Percentiles rank a stretch among this genome's conserved stretches.
phyloP scores from a whole-genome alignment of 2,113 vertebrate genomes.

The Naja naja region DNA sequence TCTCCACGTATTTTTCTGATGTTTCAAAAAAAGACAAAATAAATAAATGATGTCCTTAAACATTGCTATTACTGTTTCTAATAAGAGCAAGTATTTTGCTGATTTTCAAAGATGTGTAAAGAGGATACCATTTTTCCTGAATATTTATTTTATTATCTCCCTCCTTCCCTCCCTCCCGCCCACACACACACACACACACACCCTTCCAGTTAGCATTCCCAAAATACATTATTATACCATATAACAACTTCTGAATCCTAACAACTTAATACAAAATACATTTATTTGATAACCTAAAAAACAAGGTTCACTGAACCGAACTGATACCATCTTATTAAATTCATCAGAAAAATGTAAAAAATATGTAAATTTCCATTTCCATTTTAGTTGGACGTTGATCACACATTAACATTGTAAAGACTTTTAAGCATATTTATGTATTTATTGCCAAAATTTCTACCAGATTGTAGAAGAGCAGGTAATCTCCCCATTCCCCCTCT shows the following conservation, averaged over 20 bases:
- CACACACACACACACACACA: not conserved
- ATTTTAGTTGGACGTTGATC: not conserved
- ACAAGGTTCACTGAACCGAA: conserved; percentile 48
- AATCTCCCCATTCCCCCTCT: not conserved
- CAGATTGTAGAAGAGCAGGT: not conserved
- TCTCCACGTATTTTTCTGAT: conserved; percentile 41
- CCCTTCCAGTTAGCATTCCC: conserved; percentile 22
- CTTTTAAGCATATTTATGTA: not conserved
- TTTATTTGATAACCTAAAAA: conserved; percentile 36
- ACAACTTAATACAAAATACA: conserved; percentile 37
- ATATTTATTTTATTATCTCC: conserved; percentile 32
- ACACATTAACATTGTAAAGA: not conserved
- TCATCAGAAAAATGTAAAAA: not conserved
- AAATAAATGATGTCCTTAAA: conserved; percentile 27
- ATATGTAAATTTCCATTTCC: not conserved
- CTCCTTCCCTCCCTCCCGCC: not conserved
- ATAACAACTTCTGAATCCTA: conserved; percentile 40
- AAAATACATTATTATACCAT: not conserved
- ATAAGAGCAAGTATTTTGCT: conserved; percentile 34
- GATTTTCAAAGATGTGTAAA: conserved; percentile 14
- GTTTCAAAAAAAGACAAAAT: conserved; percentile 9
- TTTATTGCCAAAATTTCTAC: not conserved
- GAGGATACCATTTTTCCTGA: not conserved
- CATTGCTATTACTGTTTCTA: conserved; percentile 40
- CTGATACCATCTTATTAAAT: conserved; percentile 20